A percentile compares a stretch with the other conserved stretches of the same genome.
These are phyloP conservation scores for Dasyurus viverrinus DNA, from an alignment of 2,113 vertebrate genomes.

Conservation along the genomic window DNA sequence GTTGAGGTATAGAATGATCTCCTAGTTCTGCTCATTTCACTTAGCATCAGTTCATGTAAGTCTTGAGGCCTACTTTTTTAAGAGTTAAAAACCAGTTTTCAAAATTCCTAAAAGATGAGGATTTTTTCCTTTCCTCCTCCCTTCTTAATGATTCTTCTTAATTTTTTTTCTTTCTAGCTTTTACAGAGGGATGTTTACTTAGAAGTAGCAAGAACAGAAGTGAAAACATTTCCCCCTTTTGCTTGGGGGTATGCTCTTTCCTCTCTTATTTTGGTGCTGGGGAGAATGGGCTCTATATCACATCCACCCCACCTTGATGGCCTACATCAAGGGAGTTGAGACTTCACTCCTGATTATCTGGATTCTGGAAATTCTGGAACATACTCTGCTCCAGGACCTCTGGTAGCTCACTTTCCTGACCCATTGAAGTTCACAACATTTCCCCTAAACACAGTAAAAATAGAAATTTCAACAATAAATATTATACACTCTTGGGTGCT, in stretches of 20 bases:
- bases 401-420: background rate
- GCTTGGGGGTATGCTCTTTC: background rate
- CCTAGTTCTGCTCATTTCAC: no score
- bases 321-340: background rate
- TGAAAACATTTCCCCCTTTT: background rate
- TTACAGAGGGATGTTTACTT: background rate
- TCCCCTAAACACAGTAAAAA: background rate
- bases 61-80: conserved; percentile 7
- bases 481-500: background rate
- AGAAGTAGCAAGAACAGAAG: background rate
- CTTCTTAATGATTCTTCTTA: conserved; percentile 20
- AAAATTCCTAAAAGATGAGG: conserved; percentile 17
- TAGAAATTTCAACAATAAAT: background rate
- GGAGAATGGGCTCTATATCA: background rate
- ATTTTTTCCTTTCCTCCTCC: conserved; percentile 14
- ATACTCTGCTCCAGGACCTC: background rate
- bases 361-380: background rate
- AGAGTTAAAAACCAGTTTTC: background rate
- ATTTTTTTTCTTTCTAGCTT: conserved; percentile 28
- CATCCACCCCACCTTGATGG: background rate
- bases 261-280: background rate
- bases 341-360: background rate
- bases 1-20: no score
- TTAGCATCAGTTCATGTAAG: no score
- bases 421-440: background rate